These are phyloP conservation scores for Lycocerus yunnanus DNA, from an alignment of 2,888 invertebrate genomes.

Conservation along the genomic window DNA sequence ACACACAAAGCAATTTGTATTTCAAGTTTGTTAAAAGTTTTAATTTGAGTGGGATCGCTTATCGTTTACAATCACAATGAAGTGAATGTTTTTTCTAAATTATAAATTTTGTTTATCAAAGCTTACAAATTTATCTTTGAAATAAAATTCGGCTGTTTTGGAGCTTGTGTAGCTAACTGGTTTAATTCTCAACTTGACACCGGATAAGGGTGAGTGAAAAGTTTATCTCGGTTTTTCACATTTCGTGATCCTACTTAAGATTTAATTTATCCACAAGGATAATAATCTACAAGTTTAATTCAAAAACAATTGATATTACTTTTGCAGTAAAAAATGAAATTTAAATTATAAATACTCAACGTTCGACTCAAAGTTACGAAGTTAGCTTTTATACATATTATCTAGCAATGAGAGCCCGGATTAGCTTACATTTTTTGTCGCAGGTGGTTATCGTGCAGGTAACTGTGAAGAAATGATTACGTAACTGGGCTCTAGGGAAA, in stretches of 20 bases:
- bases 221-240: background rate
- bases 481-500: no score
- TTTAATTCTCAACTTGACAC: background rate
- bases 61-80: no score
- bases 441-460: no score
- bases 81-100: background rate
- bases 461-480: no score
- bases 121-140: background rate
- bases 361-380: no score
- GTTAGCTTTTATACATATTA: no score
- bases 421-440: no score
- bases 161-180: background rate
- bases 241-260: background rate
- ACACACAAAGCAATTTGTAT: background rate
- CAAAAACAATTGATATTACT: background rate
- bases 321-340: background rate
- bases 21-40: background rate
- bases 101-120: background rate
- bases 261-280: background rate
- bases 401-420: no score
- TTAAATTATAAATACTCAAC: no score
- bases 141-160: background rate
- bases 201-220: background rate
- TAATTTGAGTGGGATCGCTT: background rate
- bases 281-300: background rate